Conservation (phyloP, 2,888 invertebrate species). For the Drosophila affinis region DNA sequence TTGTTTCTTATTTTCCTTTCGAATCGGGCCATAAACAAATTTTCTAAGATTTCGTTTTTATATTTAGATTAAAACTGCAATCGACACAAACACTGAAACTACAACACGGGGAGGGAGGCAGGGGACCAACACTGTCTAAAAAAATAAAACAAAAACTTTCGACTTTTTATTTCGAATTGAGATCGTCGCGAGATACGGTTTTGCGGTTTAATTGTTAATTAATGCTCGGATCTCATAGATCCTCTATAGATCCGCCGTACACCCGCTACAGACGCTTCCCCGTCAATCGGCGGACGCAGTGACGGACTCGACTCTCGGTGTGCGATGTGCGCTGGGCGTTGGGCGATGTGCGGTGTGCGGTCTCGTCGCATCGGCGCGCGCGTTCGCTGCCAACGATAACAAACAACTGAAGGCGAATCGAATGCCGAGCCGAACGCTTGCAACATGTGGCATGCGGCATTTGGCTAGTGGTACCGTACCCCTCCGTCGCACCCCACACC, state of each 20-base stretch:
- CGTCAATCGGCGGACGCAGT: background rate
- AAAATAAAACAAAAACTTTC: slow-evolving; percentile 10
- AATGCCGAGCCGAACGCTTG: slow-evolving; percentile 53
- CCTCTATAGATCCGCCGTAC: background rate
- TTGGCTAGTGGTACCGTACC: slow-evolving; percentile 7
- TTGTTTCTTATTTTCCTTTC: background rate
- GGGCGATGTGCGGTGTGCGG: too few relatives aligned
- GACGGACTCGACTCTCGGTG: background rate
- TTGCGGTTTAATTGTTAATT: background rate
- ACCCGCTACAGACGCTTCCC: background rate
- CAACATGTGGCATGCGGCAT: slow-evolving; percentile 65
- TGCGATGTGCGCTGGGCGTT: too few relatives aligned
- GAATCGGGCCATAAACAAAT: slow-evolving; percentile 6
- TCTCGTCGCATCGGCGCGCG: slow-evolving; percentile 25
- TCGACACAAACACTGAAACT: slow-evolving; percentile 5
- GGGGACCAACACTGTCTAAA: background rate
- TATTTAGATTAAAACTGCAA: slow-evolving; percentile 3
- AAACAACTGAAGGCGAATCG: slow-evolving; percentile 59
- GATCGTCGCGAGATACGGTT: slow-evolving; percentile 8
- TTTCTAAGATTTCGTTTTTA: slow-evolving; percentile 1
- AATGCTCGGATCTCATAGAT: slow-evolving; percentile 8
- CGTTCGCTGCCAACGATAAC: slow-evolving; percentile 70
- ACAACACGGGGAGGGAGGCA: background rate
- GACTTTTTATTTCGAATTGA: slow-evolving; percentile 10
- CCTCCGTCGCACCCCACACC: background rate